Conservation (phyloP, 2,797 vertebrate species). For the Gallinago stenura region DNA sequence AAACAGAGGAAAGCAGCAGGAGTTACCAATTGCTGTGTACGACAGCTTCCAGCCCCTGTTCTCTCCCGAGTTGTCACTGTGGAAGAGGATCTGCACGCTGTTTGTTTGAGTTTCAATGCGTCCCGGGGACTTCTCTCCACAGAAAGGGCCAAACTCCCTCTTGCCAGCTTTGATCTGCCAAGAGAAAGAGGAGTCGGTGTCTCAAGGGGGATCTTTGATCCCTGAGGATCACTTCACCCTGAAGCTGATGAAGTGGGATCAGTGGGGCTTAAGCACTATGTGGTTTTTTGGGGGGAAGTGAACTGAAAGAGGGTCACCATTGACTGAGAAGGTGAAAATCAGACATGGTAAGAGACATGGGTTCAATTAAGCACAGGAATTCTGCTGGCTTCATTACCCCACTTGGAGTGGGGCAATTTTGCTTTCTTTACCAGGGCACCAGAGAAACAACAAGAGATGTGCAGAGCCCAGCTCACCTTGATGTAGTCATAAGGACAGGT, state of each 20-base stretch:
- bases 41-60: slow-evolving; percentile 91
- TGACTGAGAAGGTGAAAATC: neutral
- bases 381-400: neutral
- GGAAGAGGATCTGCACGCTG: slow-evolving; percentile 83
- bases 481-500: slow-evolving; percentile 92
- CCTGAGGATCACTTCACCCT: neutral
- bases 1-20: neutral
- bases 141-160: slow-evolving; percentile 87
- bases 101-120: slow-evolving; percentile 85
- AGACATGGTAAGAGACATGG: neutral
- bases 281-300: neutral
- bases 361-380: neutral
- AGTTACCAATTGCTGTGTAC: slow-evolving; percentile 84
- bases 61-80: slow-evolving; percentile 93
- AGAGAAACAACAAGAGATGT: neutral
- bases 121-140: slow-evolving; percentile 87
- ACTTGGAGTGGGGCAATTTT: neutral
- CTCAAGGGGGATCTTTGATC: neutral
- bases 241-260: neutral
- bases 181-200: neutral
- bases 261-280: neutral
- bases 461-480: slow-evolving; percentile 81
- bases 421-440: neutral
- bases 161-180: slow-evolving; percentile 85
- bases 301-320: neutral